Conservation (phyloP, 2,888 invertebrate genomes). For the Calameuta filiformis region DNA sequence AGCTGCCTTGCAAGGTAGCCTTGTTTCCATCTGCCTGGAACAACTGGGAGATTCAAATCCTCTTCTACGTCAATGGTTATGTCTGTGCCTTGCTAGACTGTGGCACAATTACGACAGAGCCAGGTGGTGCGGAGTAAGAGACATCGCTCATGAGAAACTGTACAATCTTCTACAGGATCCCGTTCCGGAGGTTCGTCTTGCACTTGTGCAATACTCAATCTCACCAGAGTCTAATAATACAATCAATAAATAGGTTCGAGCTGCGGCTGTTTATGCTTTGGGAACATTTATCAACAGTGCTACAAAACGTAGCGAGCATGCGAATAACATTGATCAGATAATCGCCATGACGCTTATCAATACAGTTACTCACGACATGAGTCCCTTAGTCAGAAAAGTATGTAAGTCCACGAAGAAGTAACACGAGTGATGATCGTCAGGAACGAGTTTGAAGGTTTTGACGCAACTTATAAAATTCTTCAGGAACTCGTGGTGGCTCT, state of each 20-base stretch:
- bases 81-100: conserved; percentile 88
- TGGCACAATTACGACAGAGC: conserved; percentile 92
- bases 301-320: conserved; percentile 88
- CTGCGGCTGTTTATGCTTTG: conserved; percentile 93
- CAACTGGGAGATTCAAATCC: conserved; percentile 81
- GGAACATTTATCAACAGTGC: conserved; percentile 93
- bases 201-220: neutral
- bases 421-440: neutral
- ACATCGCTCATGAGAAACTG: conserved; percentile 96
- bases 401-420: conserved; percentile 23
- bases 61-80: conserved; percentile 86
- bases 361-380: conserved; percentile 84
- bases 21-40: conserved; percentile 92
- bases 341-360: conserved; percentile 89
- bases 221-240: conserved; percentile 4
- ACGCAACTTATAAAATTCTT: conserved; percentile 12
- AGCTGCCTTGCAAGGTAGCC: conserved; percentile 87
- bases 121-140: conserved; percentile 95
- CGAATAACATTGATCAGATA: conserved; percentile 92
- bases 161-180: conserved; percentile 82
- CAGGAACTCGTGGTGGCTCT: conserved; percentile 87
- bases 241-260: conserved; percentile 75
- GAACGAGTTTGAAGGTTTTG: neutral
- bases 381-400: conserved; percentile 84
- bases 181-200: conserved; percentile 80